These are phyloP conservation scores for Troides aeacus DNA, from an alignment of 2,888 invertebrate genomes.

Conservation along the genomic window DNA sequence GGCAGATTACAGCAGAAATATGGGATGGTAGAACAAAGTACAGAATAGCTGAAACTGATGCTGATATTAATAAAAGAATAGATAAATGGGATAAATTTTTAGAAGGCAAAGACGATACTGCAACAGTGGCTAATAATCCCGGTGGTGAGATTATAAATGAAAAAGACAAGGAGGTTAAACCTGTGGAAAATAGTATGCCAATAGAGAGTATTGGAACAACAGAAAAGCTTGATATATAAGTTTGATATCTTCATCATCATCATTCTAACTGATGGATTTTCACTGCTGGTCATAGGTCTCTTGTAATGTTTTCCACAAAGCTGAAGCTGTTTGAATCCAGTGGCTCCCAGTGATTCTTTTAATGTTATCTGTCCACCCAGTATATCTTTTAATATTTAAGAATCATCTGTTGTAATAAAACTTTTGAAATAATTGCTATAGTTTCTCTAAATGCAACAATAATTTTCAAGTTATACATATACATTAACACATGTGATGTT, in stretches of 20 bases:
- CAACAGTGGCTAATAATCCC: slow-evolving; percentile 21
- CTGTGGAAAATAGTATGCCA: slow-evolving; percentile 13
- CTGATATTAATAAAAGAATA: slow-evolving; percentile 88
- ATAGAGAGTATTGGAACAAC: slow-evolving; percentile 1
- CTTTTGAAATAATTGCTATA: not conserved
- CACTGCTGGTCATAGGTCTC: no score
- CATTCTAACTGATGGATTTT: no score
- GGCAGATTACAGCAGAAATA: slow-evolving; percentile 90
- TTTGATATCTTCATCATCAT: not conserved
- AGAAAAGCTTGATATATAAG: slow-evolving; percentile 1
- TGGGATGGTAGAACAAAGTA: slow-evolving; percentile 98
- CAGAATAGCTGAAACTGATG: slow-evolving; percentile 94
- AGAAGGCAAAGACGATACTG: slow-evolving; percentile 77
- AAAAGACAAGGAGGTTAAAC: slow-evolving; percentile 19
- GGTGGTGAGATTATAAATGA: slow-evolving; percentile 1
- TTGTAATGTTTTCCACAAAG: no score
- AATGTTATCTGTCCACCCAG: no score
- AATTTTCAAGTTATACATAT: no score
- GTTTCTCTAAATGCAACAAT: slow-evolving; percentile 4
- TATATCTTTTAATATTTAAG: slow-evolving; percentile 9
- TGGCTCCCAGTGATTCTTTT: no score
- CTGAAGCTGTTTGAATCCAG: no score
- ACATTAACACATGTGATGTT: no score
- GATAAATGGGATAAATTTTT: slow-evolving; percentile 93
- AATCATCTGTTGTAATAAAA: slow-evolving; percentile 18